Base-by-base conservation (phyloP, 2,888 invertebrate genomes). In the Nebria salina region DNA sequence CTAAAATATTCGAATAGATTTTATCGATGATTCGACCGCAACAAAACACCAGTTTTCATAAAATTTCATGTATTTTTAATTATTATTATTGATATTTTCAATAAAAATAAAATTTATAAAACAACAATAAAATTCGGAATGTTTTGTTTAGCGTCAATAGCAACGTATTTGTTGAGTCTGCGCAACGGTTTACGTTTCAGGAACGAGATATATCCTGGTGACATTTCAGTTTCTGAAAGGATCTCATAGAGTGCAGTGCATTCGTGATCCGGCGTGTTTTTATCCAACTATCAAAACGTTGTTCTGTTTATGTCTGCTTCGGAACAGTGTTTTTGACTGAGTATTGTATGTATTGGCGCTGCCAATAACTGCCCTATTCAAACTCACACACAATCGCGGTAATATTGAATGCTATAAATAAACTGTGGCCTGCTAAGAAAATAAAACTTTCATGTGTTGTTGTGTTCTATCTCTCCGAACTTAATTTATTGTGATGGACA, bases 141-240 rank as follows among this genome's bases (percentile, higher is more conserved):
- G 54, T 54, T 54, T 54, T 54, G 72, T 78, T 25, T 65, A 65
- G 65, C 66, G 64, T 76, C 76, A 26, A 64, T n/a, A 54, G 42
- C 75, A 1, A 7, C 13, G 75, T 54, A 15, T 70, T 13, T 54
- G 54, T 11, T 1, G 73, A 73, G 75, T 43, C 76, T 81, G 81
- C 81, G 81, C 81, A 64, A 54, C 76, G 34, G 42, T 6, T 25
- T 25, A 65, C 76, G 15, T 41, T 72, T 72, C 81, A 65, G 26
- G 43, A 65, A 8, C 76, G 81, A 75, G 76, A 73, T 73, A 76
- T 65, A 66, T 81, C 82, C 84, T 78, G 82, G 82, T 83, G 83
- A 83, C 83, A 84, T 83, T 81, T 82, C 84, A 85, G 85, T 85
- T 84, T 84, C 84, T 83, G 84, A 66, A 84, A 84, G 84, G 85